These are phyloP conservation scores for Perca fluviatilis DNA, from an alignment of 2,113 vertebrate genomes.

Conservation along the genomic window DNA sequence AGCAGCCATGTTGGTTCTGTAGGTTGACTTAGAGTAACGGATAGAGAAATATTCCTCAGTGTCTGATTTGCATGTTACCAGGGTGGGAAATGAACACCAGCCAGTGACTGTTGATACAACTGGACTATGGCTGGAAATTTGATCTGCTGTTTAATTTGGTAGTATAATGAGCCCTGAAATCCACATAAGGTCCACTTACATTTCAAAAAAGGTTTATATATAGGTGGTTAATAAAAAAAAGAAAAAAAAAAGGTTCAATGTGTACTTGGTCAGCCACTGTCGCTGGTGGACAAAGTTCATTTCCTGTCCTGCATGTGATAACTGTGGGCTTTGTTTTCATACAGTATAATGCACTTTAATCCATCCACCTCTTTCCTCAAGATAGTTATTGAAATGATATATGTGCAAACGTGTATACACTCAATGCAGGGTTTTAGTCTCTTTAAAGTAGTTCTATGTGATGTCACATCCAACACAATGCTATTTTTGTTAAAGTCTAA, in stretches of 20 bases:
- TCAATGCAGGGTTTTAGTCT: slow-evolving; percentile 80
- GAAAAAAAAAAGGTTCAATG: not conserved
- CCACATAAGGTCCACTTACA: slow-evolving; percentile 21
- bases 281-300: slow-evolving; percentile 54
- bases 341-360: slow-evolving; percentile 84
- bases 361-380: slow-evolving; percentile 74
- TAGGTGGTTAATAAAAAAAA: too few relatives aligned
- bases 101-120: not conserved
- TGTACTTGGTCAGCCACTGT: slow-evolving; percentile 3
- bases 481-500: slow-evolving; percentile 74
- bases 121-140: slow-evolving; percentile 14
- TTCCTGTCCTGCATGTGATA: slow-evolving; percentile 73
- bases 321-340: slow-evolving; percentile 76
- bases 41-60: slow-evolving; percentile 51
- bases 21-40: slow-evolving; percentile 53
- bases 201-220: slow-evolving; percentile 19
- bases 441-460: slow-evolving; percentile 72
- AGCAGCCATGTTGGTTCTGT: slow-evolving; percentile 61
- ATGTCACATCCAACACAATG: slow-evolving; percentile 73
- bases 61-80: slow-evolving; percentile 74
- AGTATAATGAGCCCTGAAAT: slow-evolving; percentile 25
- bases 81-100: slow-evolving; percentile 65
- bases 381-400: slow-evolving; percentile 64
- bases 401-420: slow-evolving; percentile 75
- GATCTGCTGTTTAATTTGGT: not conserved